A percentile compares a stretch with the other conserved stretches of the same genome.
phyloP scores from a whole-genome alignment of 2,888 invertebrate species.

The Thumatha senex region DNA sequence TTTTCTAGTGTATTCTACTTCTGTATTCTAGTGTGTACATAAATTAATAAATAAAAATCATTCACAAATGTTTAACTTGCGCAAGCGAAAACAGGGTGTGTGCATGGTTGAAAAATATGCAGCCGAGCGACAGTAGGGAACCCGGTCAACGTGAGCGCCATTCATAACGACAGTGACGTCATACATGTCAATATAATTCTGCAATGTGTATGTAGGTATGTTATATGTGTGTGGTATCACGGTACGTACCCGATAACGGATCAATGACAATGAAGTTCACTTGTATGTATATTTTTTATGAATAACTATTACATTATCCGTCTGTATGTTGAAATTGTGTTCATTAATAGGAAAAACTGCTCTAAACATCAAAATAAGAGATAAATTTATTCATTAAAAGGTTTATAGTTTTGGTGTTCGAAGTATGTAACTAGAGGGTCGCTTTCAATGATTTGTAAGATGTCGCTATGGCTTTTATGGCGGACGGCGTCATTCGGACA shows the following conservation, averaged over 20 bases:
- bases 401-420: too few relatives aligned
- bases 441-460: too few relatives aligned
- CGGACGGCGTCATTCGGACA: too few relatives aligned
- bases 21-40: too few relatives aligned
- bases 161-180: conserved; percentile 12
- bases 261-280: conserved; percentile 3
- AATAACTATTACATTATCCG: neutral
- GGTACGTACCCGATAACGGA: conserved; percentile 4
- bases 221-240: too few relatives aligned
- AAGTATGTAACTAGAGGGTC: too few relatives aligned
- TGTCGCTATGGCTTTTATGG: too few relatives aligned
- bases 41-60: too few relatives aligned
- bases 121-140: conserved; percentile 6
- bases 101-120: conserved; percentile 9
- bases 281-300: neutral
- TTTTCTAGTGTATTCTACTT: too few relatives aligned
- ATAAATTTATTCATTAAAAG: too few relatives aligned
- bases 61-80: neutral
- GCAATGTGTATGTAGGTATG: conserved; percentile 1
- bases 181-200: conserved; percentile 12
- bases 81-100: neutral
- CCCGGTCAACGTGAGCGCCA: conserved; percentile 6
- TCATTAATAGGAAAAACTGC: too few relatives aligned
- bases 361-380: too few relatives aligned
- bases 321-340: neutral